Conservation (phyloP, 2,797 vertebrate species). For the Oreonectes daqikongensis region DNA sequence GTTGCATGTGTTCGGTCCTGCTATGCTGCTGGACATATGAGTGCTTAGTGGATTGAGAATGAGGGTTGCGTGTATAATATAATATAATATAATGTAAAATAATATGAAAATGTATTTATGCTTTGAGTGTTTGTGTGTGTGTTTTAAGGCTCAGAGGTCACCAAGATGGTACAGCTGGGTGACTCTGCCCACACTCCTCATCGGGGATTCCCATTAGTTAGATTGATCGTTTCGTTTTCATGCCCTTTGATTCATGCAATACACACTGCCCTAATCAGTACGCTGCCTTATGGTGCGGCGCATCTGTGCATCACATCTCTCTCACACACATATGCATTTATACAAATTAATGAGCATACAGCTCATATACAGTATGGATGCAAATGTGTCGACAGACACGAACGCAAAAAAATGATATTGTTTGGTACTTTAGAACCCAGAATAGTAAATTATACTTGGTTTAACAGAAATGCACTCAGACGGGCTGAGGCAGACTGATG, state of each 20-base stretch:
- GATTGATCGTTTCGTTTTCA: slow-evolving; percentile 82
- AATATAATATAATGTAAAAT: neutral
- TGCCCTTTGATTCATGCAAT: slow-evolving; percentile 83
- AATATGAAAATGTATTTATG: neutral
- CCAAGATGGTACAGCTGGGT: slow-evolving; percentile 76
- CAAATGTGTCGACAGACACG: slow-evolving; percentile 27
- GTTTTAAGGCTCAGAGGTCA: slow-evolving; percentile 73
- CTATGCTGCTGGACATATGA: slow-evolving; percentile 52
- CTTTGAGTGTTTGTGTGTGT: slow-evolving; percentile 8
- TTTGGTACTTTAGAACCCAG: neutral
- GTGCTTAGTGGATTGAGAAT: too few species aligned
- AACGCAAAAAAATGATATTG: neutral
- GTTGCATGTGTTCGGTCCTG: slow-evolving; percentile 76
- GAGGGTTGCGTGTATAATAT: neutral
- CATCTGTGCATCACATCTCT: slow-evolving; percentile 74
- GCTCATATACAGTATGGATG: slow-evolving; percentile 1
- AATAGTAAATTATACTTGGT: neutral
- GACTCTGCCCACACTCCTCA: slow-evolving; percentile 68
- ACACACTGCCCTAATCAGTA: slow-evolving; percentile 81
- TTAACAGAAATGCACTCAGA: too few species aligned
- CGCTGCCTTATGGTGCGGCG: slow-evolving; percentile 77
- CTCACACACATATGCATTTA: slow-evolving; percentile 39
- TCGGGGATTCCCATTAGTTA: slow-evolving; percentile 82
- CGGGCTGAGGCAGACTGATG: slow-evolving; percentile 13
- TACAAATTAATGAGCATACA: slow-evolving; percentile 59